These are phyloP conservation scores for Kradibia gibbosae DNA, from an alignment of 1,140 invertebrate species.

Conservation along the genomic window DNA sequence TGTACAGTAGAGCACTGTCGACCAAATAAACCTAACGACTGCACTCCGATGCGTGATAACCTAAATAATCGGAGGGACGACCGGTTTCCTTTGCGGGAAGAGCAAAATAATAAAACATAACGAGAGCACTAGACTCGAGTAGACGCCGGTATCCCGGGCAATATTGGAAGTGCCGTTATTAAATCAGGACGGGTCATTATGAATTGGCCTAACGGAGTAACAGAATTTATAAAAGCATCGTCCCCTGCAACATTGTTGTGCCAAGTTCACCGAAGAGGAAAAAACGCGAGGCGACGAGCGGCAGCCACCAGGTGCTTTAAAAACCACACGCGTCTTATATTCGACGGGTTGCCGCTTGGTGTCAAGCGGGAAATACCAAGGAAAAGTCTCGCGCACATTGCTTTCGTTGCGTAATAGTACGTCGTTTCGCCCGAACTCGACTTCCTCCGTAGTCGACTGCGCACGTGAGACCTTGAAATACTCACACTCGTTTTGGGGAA, in stretches of 20 bases:
- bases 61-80: not conserved
- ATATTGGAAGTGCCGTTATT: not conserved
- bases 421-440: not conserved
- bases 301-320: not conserved
- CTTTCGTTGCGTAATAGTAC: not conserved
- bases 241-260: not conserved
- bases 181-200: not conserved
- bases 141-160: not conserved
- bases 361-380: not conserved
- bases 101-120: not conserved
- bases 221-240: no score
- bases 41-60: not conserved
- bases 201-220: no score
- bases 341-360: not conserved
- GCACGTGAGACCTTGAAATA: not conserved
- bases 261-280: not conserved
- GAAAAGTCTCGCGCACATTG: not conserved
- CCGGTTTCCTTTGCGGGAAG: not conserved
- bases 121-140: not conserved
- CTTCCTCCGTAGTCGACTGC: not conserved
- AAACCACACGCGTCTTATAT: not conserved
- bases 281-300: no score
- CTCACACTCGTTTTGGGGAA: no score
- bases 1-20: not conserved
- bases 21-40: not conserved